phyloP scores from a whole-genome alignment of 2,888 invertebrate genomes.

The Tachystola acroxantha region DNA sequence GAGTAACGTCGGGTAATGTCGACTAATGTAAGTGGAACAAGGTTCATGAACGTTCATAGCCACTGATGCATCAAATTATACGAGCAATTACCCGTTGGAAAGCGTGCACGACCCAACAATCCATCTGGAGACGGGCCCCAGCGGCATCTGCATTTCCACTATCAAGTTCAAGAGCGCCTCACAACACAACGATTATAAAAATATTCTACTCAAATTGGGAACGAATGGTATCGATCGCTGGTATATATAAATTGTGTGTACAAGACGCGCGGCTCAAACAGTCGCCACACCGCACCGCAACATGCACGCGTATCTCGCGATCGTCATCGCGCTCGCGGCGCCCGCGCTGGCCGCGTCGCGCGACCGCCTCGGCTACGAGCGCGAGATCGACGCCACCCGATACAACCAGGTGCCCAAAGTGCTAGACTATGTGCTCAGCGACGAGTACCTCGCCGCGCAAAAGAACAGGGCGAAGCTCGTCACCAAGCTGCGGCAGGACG shows the following conservation, averaged over 20 bases:
- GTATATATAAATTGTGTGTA: slow-evolving; percentile 70
- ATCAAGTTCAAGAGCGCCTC: slow-evolving; percentile 65
- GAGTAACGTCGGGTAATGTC: slow-evolving; percentile 48
- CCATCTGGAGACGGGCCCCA: slow-evolving; percentile 19
- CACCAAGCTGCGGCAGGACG: slow-evolving; percentile 56
- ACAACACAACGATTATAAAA: slow-evolving; percentile 43
- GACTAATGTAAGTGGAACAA: slow-evolving; percentile 69
- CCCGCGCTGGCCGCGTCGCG: slow-evolving; percentile 38
- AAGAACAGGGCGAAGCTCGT: slow-evolving; percentile 63
- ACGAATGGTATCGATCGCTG: slow-evolving; percentile 67
- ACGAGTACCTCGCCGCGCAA: slow-evolving; percentile 46
- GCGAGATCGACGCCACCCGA: slow-evolving; percentile 57
- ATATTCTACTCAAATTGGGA: slow-evolving; percentile 65
- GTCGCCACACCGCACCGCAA: slow-evolving; percentile 58
- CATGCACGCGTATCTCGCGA: slow-evolving; percentile 69
- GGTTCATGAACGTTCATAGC: slow-evolving; percentile 66
- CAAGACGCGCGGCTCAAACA: slow-evolving; percentile 70
- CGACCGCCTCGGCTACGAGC: slow-evolving; percentile 61
- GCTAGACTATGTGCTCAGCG: slow-evolving; percentile 51
- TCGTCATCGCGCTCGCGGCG: slow-evolving; percentile 46
- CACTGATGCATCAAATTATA: slow-evolving; percentile 54
- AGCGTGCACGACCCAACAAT: slow-evolving; percentile 19
- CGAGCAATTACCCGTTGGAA: slow-evolving; percentile 33
- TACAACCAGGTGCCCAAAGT: slow-evolving; percentile 56
- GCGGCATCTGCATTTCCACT: slow-evolving; percentile 32